Percentiles rank a stretch among this genome's conserved stretches.
phyloP scores from a whole-genome alignment of 2,888 invertebrate genomes.

The Scaptomyza flava region DNA sequence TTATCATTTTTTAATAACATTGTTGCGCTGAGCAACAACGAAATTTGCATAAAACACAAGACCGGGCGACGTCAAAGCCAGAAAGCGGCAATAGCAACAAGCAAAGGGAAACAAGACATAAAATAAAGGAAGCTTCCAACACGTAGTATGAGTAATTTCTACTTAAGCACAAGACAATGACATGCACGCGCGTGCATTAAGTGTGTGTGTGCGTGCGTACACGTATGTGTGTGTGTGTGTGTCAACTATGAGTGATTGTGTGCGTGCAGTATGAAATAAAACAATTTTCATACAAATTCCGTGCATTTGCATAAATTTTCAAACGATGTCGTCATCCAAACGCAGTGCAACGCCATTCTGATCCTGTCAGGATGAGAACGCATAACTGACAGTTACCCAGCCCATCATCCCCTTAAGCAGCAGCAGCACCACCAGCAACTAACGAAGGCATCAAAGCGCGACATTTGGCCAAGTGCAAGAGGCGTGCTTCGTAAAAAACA shows the following conservation, averaged over 20 bases:
- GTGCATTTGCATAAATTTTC: constrained; percentile 79
- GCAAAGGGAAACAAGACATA: background rate
- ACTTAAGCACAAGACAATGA: constrained; percentile 77
- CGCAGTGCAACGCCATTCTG: constrained; percentile 33
- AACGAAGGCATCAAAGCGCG: constrained; percentile 70
- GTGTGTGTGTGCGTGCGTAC: constrained; percentile 21
- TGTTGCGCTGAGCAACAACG: constrained; percentile 72
- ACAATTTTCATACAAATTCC: constrained; percentile 80
- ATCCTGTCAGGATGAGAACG: constrained; percentile 20
- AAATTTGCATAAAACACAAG: constrained; percentile 74
- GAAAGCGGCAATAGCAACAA: constrained; percentile 15
- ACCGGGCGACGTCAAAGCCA: constrained; percentile 39
- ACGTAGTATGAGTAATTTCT: constrained; percentile 76
- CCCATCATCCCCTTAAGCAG: background rate
- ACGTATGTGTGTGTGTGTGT: constrained; percentile 11
- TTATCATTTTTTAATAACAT: constrained; percentile 80
- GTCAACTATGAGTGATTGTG: constrained; percentile 16
- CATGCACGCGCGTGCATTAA: constrained; percentile 68
- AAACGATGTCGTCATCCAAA: constrained; percentile 50
- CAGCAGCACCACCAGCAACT: constrained; percentile 17
- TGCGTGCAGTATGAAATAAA: constrained; percentile 64
- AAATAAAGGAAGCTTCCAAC: constrained; percentile 40
- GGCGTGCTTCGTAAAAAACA: constrained; percentile 19
- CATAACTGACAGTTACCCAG: constrained; percentile 20
- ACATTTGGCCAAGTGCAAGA: constrained; percentile 58